These are phyloP conservation scores for Mormyrus hasselquistii DNA, from an alignment of 2,797 vertebrate genomes.

Conservation along the genomic window DNA sequence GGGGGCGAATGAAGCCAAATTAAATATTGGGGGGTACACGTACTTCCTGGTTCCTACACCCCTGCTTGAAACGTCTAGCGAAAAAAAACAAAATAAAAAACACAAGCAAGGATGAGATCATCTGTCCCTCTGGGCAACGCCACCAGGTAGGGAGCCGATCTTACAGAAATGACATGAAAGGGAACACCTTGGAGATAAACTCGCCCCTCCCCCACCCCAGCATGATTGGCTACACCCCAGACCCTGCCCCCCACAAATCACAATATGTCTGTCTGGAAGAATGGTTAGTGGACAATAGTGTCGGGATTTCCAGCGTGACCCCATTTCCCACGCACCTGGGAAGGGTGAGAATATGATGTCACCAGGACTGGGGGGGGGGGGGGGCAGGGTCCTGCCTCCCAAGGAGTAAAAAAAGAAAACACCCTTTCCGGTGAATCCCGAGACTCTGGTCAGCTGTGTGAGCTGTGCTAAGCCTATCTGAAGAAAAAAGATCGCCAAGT, in stretches of 20 bases:
- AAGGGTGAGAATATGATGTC: constrained; percentile 55
- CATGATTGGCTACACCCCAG: neutral
- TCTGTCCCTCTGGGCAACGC: neutral
- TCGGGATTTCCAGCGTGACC: constrained; percentile 41
- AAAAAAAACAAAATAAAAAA: neutral
- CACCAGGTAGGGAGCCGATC: neutral
- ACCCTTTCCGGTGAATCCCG: neutral
- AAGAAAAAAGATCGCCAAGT: constrained; percentile 27
- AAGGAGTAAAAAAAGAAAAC: constrained; percentile 41
- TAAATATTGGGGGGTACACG: neutral
- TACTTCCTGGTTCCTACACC: neutral
- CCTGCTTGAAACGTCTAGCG: neutral
- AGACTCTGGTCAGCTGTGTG: constrained; percentile 50
- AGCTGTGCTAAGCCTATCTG: constrained; percentile 37
- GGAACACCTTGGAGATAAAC: constrained; percentile 64
- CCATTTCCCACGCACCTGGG: constrained; percentile 54
- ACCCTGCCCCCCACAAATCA: constrained; percentile 47
- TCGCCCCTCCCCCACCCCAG: constrained; percentile 30
- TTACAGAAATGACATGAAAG: neutral
- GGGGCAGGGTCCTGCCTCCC: constrained; percentile 47
- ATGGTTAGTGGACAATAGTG: neutral
- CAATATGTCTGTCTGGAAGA: neutral
- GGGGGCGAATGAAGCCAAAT: neutral
- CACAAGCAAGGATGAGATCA: neutral
- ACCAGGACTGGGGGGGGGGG: constrained; percentile 41